Conservation (phyloP, 23 tunicate species). For the Aplidium turbinatum region DNA sequence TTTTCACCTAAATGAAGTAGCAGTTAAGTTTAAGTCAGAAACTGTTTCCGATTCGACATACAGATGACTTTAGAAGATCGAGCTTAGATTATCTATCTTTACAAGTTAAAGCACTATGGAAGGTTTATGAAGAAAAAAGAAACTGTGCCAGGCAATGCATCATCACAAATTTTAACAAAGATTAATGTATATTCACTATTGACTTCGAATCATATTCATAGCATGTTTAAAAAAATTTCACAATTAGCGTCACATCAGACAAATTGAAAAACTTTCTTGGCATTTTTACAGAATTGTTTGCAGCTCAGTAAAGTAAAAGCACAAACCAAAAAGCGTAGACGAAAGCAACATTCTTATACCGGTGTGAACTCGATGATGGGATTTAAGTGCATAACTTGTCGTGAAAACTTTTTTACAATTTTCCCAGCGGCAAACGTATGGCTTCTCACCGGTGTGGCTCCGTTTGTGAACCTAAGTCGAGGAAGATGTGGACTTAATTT, state of each 20-base stretch:
- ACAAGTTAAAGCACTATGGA: too few relatives aligned
- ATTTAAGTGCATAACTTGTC: conserved; percentile 66
- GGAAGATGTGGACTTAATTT: not conserved
- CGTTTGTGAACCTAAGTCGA: conserved; percentile 88
- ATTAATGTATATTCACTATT: too few relatives aligned
- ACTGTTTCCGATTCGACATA: not conserved
- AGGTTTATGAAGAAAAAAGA: too few relatives aligned
- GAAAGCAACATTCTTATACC: conserved; percentile 21
- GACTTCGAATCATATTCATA: too few relatives aligned
- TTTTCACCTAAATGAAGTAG: conserved; percentile 59
- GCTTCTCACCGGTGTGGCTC: conserved; percentile 76
- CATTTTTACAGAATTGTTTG: not conserved
- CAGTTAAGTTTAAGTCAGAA: not conserved
- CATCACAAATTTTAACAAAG: too few relatives aligned
- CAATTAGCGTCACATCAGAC: too few relatives aligned
- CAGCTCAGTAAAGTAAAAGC: not conserved
- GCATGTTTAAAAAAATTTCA: too few relatives aligned
- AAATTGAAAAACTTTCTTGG: not conserved
- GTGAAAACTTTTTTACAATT: conserved; percentile 64
- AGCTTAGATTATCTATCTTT: too few relatives aligned
- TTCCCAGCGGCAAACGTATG: conserved; percentile 62
- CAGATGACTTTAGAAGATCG: too few relatives aligned
- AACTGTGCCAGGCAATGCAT: too few relatives aligned
- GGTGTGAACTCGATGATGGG: conserved; percentile 70
- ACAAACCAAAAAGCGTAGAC: not conserved